These are phyloP conservation scores for Anolis apletophallus DNA, from an alignment of 2,797 vertebrate species.

Conservation along the genomic window DNA sequence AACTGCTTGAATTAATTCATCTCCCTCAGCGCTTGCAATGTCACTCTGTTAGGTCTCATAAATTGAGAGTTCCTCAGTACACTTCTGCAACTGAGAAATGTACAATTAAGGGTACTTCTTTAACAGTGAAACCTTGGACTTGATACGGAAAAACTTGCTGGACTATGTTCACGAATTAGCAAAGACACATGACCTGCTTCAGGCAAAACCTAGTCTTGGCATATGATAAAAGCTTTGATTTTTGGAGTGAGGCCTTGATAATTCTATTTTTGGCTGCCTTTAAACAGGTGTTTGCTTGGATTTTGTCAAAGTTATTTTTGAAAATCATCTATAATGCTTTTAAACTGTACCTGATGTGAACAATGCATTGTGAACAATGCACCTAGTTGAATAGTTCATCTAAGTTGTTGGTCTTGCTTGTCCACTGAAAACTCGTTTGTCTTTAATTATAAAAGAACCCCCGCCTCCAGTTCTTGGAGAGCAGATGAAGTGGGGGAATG, in stretches of 20 bases:
- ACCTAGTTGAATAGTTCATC: neutral
- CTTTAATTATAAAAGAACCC: neutral
- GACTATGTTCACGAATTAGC: neutral
- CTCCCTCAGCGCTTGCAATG: neutral
- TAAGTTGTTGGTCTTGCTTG: neutral
- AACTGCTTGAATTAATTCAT: neutral
- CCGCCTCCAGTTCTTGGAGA: slow-evolving; percentile 15
- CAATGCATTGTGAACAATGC: neutral
- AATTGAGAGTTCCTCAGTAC: neutral
- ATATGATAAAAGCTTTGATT: neutral
- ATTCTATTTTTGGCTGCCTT: slow-evolving; percentile 2
- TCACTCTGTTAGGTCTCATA: neutral
- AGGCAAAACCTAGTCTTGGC: neutral
- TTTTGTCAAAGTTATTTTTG: neutral
- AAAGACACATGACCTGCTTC: neutral
- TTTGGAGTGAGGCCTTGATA: neutral
- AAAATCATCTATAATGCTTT: neutral
- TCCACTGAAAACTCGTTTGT: neutral
- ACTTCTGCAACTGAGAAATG: neutral
- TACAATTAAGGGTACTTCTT: neutral
- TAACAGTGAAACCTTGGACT: neutral
- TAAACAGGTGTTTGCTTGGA: neutral
- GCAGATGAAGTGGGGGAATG: neutral
- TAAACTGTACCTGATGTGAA: neutral
- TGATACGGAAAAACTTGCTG: neutral